phyloP scores from a whole-genome alignment of 2,888 invertebrate genomes.

The Nemapogon koenigi region DNA sequence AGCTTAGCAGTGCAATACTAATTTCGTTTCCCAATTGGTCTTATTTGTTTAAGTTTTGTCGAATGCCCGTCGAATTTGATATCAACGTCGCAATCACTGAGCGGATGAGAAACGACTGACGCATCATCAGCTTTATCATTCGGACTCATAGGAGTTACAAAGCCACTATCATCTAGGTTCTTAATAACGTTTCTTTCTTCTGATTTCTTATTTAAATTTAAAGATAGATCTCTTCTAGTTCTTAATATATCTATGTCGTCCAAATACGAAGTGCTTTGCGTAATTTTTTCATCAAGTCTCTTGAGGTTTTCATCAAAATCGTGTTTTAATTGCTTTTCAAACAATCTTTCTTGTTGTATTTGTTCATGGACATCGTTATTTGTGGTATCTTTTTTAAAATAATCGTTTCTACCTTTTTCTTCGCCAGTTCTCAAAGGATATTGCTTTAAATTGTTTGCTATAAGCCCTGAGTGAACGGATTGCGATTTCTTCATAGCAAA shows the following conservation, averaged over 20 bases:
- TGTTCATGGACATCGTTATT: slow-evolving; percentile 68
- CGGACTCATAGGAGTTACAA: slow-evolving; percentile 70
- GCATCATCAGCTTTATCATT: slow-evolving; percentile 46
- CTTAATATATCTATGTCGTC: slow-evolving; percentile 40
- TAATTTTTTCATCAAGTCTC: slow-evolving; percentile 34
- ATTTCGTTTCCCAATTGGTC: too few species aligned
- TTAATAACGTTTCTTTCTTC: not conserved
- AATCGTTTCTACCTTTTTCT: slow-evolving; percentile 41
- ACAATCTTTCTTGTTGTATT: slow-evolving; percentile 68
- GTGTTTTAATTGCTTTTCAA: slow-evolving; percentile 52
- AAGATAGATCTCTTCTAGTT: slow-evolving; percentile 35
- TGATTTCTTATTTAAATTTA: slow-evolving; percentile 34
- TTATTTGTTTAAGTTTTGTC: slow-evolving; percentile 78
- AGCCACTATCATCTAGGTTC: slow-evolving; percentile 64
- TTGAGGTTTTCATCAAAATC: slow-evolving; percentile 53
- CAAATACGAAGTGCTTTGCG: slow-evolving; percentile 27
- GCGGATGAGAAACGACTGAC: slow-evolving; percentile 68
- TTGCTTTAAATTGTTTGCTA: slow-evolving; percentile 29
- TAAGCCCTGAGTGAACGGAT: slow-evolving; percentile 50
- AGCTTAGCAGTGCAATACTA: too few species aligned
- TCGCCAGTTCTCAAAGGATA: slow-evolving; percentile 58
- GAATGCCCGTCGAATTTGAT: slow-evolving; percentile 80
- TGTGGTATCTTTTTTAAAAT: slow-evolving; percentile 41
- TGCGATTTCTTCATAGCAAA: slow-evolving; percentile 52
- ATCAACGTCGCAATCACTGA: slow-evolving; percentile 80